Evolutionary conservation across 2,113 vertebrate species (phyloP).

Genomic region (Clarias gariepinus): DNA sequence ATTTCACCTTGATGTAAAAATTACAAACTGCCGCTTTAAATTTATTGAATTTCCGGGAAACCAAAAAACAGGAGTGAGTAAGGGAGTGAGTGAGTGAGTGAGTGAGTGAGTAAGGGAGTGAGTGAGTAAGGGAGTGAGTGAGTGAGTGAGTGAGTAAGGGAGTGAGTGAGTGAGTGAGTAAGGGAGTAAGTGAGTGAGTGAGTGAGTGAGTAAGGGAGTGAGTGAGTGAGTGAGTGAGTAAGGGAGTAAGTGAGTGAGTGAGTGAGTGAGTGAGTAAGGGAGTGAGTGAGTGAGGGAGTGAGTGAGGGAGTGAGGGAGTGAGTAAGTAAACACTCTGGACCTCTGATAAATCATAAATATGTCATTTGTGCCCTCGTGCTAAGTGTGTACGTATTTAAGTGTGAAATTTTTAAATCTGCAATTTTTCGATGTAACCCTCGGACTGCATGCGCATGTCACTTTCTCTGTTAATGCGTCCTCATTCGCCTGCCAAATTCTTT

Average conservation of each 20-base stretch:
- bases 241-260: background rate
- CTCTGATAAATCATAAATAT: background rate
- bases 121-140: background rate
- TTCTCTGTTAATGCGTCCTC: background rate
- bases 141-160: background rate
- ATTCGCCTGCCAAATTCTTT: conserved; percentile 32
- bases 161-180: too few relatives aligned
- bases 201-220: background rate
- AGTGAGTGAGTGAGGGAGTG: background rate
- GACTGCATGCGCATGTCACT: background rate
- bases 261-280: background rate
- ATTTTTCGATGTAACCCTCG: background rate
- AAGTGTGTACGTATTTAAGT: background rate
- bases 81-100: background rate
- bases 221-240: background rate
- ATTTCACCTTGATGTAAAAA: background rate
- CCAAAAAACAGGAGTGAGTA: background rate
- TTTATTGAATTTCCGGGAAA: background rate
- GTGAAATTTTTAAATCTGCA: background rate
- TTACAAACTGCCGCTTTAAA: background rate
- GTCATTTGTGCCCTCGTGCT: background rate
- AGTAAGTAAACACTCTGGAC: background rate
- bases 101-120: background rate
- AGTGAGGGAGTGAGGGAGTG: background rate
- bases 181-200: background rate